Conservation (phyloP, 2,888 invertebrate species). For the Oligia latruncula region DNA sequence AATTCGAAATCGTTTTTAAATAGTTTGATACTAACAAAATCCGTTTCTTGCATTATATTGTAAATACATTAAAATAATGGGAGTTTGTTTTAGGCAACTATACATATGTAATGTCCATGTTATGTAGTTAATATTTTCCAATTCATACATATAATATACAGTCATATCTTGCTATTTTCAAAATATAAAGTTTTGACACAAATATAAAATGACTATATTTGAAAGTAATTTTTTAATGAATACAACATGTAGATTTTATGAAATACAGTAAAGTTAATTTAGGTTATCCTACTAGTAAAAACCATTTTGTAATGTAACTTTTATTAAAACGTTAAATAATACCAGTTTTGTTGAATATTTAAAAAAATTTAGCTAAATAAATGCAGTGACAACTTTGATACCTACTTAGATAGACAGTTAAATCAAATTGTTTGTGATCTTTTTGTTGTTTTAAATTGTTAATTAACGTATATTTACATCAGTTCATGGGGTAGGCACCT, state of each 20-base stretch:
- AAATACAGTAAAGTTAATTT: constrained; percentile 17
- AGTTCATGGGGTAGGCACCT: constrained; percentile 3
- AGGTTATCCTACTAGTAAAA: background rate
- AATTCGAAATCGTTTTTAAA: constrained; percentile 17
- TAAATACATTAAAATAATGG: constrained; percentile 48
- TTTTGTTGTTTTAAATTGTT: constrained; percentile 46
- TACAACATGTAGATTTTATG: constrained; percentile 18
- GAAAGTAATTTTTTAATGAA: constrained; percentile 36
- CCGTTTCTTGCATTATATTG: constrained; percentile 30
- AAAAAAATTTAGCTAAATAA: constrained; percentile 33
- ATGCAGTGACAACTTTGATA: constrained; percentile 45
- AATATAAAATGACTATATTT: constrained; percentile 37
- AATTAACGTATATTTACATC: constrained; percentile 35
- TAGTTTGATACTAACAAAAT: constrained; percentile 6
- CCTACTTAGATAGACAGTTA: constrained; percentile 52
- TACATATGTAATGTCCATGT: constrained; percentile 46
- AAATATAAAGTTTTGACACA: constrained; percentile 42
- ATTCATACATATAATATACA: constrained; percentile 33
- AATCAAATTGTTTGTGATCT: constrained; percentile 46
- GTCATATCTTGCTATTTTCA: constrained; percentile 46
- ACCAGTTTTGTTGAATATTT: constrained; percentile 16
- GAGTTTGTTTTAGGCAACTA: constrained; percentile 37
- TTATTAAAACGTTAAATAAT: constrained; percentile 5
- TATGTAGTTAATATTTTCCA: constrained; percentile 55
- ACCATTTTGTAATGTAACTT: constrained; percentile 9